These are phyloP conservation scores for Arizona elegans DNA, from an alignment of 2,113 vertebrate species.

Conservation along the genomic window DNA sequence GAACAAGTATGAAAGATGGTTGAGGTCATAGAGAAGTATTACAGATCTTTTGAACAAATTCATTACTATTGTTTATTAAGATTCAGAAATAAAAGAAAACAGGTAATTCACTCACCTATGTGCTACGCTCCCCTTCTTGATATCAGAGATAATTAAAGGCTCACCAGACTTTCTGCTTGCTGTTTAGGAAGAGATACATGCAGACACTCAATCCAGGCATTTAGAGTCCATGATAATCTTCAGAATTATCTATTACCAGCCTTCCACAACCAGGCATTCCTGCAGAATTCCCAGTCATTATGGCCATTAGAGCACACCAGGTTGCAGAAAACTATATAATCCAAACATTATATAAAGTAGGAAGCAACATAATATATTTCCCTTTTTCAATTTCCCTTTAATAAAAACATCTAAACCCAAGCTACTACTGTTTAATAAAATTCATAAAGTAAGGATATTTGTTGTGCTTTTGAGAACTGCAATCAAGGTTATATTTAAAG, in stretches of 20 bases:
- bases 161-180: slow-evolving; percentile 90
- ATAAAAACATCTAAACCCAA: neutral
- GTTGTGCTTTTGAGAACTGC: neutral
- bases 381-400: neutral
- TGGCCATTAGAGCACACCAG: neutral
- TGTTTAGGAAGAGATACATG: slow-evolving; percentile 55
- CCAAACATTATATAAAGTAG: neutral
- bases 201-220: neutral
- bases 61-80: neutral
- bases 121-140: slow-evolving; percentile 93
- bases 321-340: neutral
- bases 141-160: slow-evolving; percentile 95
- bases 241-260: neutral
- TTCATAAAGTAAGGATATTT: neutral
- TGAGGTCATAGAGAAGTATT: neutral
- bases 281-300: neutral
- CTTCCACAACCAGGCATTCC: neutral
- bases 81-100: neutral
- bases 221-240: neutral
- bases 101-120: slow-evolving; percentile 80
- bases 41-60: neutral
- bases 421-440: neutral
- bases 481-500: neutral
- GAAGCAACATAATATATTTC: neutral
- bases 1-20: neutral